phyloP scores from a whole-genome alignment of 2,888 invertebrate genomes.

The Eubasilissa splendida region DNA sequence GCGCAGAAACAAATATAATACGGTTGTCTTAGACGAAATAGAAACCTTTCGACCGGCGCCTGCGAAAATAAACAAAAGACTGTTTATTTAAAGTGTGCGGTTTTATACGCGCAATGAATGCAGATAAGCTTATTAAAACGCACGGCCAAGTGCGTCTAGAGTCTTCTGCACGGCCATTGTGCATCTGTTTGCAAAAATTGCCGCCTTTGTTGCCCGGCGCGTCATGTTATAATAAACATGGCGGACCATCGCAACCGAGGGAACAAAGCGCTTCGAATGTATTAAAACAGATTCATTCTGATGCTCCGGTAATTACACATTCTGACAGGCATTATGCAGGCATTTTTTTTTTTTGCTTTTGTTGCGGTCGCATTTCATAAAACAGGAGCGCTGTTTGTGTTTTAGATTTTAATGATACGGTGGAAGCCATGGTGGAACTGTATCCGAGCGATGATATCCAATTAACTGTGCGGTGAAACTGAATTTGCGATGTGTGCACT shows the following conservation, averaged over 20 bases:
- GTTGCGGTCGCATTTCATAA: conserved; percentile 40
- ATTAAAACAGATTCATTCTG: conserved; percentile 34
- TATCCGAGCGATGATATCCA: conserved; percentile 10
- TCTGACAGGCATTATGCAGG: conserved; percentile 42
- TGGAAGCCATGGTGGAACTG: not conserved
- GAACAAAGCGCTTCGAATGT: conserved; percentile 34
- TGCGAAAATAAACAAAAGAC: conserved; percentile 24
- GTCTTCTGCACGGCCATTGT: conserved; percentile 15
- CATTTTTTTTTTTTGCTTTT: conserved; percentile 22
- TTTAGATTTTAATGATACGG: conserved; percentile 27
- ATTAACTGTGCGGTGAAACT: conserved; percentile 15
- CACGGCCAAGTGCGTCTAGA: conserved; percentile 37
- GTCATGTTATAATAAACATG: conserved; percentile 36
- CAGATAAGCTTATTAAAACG: conserved; percentile 47
- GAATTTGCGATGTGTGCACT: not conserved
- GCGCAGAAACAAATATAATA: no score
- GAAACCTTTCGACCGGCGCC: conserved; percentile 16
- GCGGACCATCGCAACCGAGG: conserved; percentile 35
- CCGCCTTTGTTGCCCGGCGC: conserved; percentile 41
- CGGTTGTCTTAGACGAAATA: not conserved
- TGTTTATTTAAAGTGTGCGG: conserved; percentile 38
- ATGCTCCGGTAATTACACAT: conserved; percentile 41
- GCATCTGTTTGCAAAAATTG: conserved; percentile 45
- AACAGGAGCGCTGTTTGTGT: conserved; percentile 21
- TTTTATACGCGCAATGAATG: conserved; percentile 41